Conservation (phyloP, 2,888 invertebrate genomes). For the Odontothrips loti region DNA sequence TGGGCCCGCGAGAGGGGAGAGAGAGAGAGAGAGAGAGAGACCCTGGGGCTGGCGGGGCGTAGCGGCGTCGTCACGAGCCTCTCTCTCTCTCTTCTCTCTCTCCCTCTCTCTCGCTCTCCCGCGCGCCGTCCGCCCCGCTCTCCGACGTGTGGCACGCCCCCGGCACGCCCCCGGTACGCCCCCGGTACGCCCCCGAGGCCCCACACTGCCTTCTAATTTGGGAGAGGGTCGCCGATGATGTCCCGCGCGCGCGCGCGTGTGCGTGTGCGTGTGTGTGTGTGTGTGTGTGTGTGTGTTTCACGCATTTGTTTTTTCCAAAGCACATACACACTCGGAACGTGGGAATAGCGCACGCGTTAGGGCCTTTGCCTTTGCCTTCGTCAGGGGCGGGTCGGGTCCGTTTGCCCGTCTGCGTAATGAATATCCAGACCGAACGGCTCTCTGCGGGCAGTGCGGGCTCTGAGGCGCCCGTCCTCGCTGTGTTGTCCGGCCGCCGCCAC, state of each 20-base stretch:
- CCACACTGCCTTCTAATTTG: constrained; percentile 16
- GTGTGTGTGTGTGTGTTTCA: background rate
- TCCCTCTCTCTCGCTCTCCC: too few species aligned
- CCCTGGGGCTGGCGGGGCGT: too few species aligned
- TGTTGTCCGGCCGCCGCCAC: too few species aligned
- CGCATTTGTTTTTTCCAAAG: background rate
- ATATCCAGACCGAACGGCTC: background rate
- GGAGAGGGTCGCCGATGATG: constrained; percentile 18
- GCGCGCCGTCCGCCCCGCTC: too few species aligned
- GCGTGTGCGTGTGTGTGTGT: too few species aligned
- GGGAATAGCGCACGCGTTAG: background rate
- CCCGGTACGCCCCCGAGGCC: background rate
- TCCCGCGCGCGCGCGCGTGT: background rate
- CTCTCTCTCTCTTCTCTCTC: too few species aligned
- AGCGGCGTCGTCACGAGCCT: too few species aligned
- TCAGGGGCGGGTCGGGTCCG: background rate
- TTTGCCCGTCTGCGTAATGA: background rate
- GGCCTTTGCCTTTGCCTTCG: background rate
- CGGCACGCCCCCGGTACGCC: constrained; percentile 14
- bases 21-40: background rate
- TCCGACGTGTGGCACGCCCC: background rate
- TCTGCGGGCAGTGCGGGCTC: too few species aligned
- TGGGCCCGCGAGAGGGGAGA: background rate
- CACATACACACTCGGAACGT: background rate
- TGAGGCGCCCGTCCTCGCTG: too few species aligned